phyloP scores from a whole-genome alignment of 1,140 invertebrate species.

The Reticulitermes speratus region DNA sequence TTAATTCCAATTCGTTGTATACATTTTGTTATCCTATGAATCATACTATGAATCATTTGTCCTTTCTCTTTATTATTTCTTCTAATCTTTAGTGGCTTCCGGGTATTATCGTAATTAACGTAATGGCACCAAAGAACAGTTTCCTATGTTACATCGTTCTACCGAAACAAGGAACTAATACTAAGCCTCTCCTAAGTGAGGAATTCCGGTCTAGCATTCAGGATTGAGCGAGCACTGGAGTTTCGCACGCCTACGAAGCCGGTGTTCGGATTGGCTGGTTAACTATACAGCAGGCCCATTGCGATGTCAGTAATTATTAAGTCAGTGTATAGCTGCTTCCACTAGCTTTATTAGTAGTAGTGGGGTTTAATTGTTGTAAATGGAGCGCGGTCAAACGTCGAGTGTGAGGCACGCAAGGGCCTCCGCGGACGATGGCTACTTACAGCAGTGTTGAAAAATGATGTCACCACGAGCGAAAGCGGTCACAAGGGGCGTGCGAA shows the following conservation, averaged over 20 bases:
- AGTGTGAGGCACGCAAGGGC: neutral
- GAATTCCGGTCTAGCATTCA: neutral
- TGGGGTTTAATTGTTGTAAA: neutral
- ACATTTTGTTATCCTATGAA: too few relatives aligned
- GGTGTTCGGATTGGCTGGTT: neutral
- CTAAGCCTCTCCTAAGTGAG: neutral
- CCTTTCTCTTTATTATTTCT: too few relatives aligned
- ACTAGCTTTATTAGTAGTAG: neutral
- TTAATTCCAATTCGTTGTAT: too few relatives aligned
- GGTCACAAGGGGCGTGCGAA: slow-evolving; percentile 11
- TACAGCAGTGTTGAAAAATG: neutral
- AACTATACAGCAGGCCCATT: neutral
- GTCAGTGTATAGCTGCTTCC: slow-evolving; percentile 10
- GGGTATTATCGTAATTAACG: too few relatives aligned
- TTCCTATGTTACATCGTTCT: neutral
- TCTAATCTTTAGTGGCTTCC: too few relatives aligned
- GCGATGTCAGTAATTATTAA: slow-evolving; percentile 11
- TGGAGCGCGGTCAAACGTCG: neutral
- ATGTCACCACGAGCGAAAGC: neutral
- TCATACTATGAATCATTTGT: too few relatives aligned
- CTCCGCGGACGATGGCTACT: too few relatives aligned
- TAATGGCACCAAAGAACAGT: neutral
- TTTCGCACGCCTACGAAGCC: neutral
- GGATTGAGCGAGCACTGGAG: neutral
- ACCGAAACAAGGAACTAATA: neutral